Evolutionary conservation across 2,797 vertebrate genomes (phyloP), one percentile per base, ranked within the genome.

Genomic region (Alfaro cultratus): DNA sequence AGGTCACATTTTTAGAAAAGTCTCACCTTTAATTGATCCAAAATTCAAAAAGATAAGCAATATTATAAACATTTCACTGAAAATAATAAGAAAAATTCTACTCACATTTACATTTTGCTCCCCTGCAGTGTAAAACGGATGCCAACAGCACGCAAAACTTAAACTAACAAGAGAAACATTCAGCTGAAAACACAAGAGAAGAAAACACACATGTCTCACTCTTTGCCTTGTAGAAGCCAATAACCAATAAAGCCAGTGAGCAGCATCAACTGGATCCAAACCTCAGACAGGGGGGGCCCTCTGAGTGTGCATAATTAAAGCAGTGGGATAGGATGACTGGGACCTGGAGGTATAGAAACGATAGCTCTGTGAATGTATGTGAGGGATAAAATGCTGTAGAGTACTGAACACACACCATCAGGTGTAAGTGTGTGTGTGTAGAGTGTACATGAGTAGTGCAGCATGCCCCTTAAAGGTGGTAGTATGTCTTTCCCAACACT

Each of bases 281-380:
- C 81, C 94, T 93, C 92, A 90, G 88, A 94, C 87, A 26, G 86
- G 94, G 92, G 92, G 94, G 93, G 78, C 92, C 94, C 92, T 94
- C 88, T 91, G 92, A 88, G 78, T 88, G 84, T 96, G 89, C 95
- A 96, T 96, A 94, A 96, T 96, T 96, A 88, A 96, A 93, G 85
- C 85, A 82, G 85, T 83, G 82, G 90, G 94, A 93, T 96, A 91
- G 90, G 76, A 85, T 96, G 91, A 94, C 95, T 91, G 74, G 92
- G 80, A 85, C 85, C 81, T 83, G 85, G 88, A 92, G 89, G 86
- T 93, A 94, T 92, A 90, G 91, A 86, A 71, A 85, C 85, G 87
- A 90, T 81, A 77, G 86, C 86, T 80, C 62, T 80, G 87, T 87
- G 80, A 80, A 93, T 90, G 83, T 91, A 93, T 91, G 77, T 81